A percentile compares a stretch with the other conserved stretches of the same genome.
Conservation (phyloP, 2,113 vertebrate species). For the Octodon degus region DNA sequence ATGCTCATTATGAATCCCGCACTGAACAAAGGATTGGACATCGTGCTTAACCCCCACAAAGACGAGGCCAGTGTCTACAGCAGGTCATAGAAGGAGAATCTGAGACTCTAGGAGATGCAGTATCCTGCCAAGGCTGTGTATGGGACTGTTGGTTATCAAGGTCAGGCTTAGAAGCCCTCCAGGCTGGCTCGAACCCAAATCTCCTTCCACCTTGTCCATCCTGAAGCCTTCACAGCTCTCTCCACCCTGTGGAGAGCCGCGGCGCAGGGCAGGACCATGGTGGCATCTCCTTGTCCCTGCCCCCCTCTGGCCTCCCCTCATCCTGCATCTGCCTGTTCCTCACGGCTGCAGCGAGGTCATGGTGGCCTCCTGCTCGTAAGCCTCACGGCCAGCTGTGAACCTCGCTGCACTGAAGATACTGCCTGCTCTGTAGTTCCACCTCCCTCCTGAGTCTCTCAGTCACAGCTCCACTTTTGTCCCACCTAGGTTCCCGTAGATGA, state of each 20-base stretch:
- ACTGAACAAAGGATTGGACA: too few species aligned
- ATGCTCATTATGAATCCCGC: not conserved
- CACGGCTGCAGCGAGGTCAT: not conserved
- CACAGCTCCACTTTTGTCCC: not conserved
- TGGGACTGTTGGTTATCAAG: accelerated
- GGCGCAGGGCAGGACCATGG: not conserved
- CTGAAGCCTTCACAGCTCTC: not conserved
- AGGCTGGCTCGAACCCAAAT: accelerated
- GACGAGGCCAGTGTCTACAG: too few species aligned
- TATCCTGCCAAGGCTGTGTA: not conserved
- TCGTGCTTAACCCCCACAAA: not conserved
- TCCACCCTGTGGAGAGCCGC: not conserved
- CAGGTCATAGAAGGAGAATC: not conserved
- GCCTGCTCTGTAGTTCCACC: not conserved
- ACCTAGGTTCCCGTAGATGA: not conserved
- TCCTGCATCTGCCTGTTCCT: not conserved
- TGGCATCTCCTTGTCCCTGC: not conserved
- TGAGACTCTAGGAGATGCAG: not conserved
- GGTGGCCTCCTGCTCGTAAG: accelerated
- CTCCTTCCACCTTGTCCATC: accelerated
- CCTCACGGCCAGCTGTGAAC: accelerated
- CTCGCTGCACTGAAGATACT: not conserved
- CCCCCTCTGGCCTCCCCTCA: too few species aligned
- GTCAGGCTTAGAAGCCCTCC: not conserved
- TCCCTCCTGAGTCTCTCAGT: too few species aligned